Conservation (phyloP, 2,797 vertebrate species). For the Simalia tracyae region DNA sequence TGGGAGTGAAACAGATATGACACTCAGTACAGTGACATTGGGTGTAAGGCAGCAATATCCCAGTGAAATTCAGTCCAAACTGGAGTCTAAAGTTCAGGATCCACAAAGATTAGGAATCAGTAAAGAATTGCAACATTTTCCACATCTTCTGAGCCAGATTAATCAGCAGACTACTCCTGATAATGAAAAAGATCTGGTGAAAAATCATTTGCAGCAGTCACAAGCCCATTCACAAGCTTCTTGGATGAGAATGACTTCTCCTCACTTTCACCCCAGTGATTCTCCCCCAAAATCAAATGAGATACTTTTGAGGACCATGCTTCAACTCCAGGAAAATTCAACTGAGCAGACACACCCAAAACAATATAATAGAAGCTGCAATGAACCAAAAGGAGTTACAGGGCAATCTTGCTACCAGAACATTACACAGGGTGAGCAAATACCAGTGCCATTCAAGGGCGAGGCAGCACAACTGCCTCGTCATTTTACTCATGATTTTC, state of each 20-base stretch:
- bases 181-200: slow-evolving; percentile 66
- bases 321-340: slow-evolving; percentile 74
- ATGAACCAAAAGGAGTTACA: slow-evolving; percentile 70
- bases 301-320: slow-evolving; percentile 60
- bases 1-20: slow-evolving; percentile 58
- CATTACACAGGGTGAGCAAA: slow-evolving; percentile 71
- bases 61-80: slow-evolving; percentile 47
- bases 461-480: slow-evolving; percentile 68
- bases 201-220: slow-evolving; percentile 66
- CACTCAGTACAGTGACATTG: slow-evolving; percentile 35
- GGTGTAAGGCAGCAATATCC: slow-evolving; percentile 43
- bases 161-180: slow-evolving; percentile 59
- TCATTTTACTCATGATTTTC: slow-evolving; percentile 78
- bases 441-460: slow-evolving; percentile 65
- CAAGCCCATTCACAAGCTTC: slow-evolving; percentile 71
- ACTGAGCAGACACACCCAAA: slow-evolving; percentile 74
- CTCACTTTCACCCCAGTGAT: slow-evolving; percentile 69
- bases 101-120: slow-evolving; percentile 31
- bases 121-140: slow-evolving; percentile 62
- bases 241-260: slow-evolving; percentile 83
- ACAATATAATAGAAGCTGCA: slow-evolving; percentile 76
- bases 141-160: slow-evolving; percentile 61
- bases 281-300: slow-evolving; percentile 76
- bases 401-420: slow-evolving; percentile 75
- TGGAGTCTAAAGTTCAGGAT: slow-evolving; percentile 58